Percentiles rank a stretch among this genome's conserved stretches.
Conservation (phyloP, 2,888 invertebrate species). For the Apoda limacodes region DNA sequence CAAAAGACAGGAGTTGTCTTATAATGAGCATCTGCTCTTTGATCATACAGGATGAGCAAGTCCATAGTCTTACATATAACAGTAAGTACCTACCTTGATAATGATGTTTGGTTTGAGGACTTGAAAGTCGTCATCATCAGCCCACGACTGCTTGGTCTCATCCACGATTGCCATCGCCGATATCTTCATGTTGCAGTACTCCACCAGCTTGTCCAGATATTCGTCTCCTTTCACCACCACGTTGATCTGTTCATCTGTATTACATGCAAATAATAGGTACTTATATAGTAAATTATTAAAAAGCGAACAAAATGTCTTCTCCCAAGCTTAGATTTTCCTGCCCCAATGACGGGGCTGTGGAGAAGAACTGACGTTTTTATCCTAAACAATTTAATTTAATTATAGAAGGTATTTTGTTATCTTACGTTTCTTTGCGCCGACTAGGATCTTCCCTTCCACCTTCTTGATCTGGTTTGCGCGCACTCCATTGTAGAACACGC, state of each 20-base stretch:
- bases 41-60: background rate
- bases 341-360: no score
- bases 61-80: background rate
- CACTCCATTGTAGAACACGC: slow-evolving; percentile 83
- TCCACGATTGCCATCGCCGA: slow-evolving; percentile 81
- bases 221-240: slow-evolving; percentile 74
- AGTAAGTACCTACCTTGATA: slow-evolving; percentile 71
- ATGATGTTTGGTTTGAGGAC: slow-evolving; percentile 78
- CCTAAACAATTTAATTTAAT: no score
- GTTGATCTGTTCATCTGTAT: slow-evolving; percentile 62
- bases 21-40: background rate
- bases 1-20: background rate
- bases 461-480: slow-evolving; percentile 77
- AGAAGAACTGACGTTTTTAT: no score
- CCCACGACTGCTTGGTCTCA: slow-evolving; percentile 86
- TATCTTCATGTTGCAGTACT: slow-evolving; percentile 84
- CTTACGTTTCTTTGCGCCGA: slow-evolving; percentile 75
- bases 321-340: no score
- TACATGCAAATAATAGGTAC: no score
- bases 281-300: no score
- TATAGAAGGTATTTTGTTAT: slow-evolving; percentile 7
- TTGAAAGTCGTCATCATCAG: slow-evolving; percentile 86
- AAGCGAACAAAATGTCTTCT: no score
- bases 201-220: slow-evolving; percentile 82
- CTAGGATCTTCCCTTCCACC: slow-evolving; percentile 72